phyloP scores from a whole-genome alignment of 2,113 vertebrate species.

The Thunnus thynnus region DNA sequence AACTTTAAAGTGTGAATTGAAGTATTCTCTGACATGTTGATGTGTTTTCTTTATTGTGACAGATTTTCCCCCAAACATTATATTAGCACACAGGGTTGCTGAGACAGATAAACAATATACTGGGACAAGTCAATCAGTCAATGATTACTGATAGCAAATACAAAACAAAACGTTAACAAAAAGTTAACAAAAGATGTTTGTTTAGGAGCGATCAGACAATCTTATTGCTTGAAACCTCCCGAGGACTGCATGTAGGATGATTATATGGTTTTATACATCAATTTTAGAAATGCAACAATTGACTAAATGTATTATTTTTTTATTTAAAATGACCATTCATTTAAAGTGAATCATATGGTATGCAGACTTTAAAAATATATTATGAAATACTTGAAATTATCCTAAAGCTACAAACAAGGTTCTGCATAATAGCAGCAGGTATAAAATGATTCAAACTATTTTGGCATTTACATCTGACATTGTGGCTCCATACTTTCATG shows the following conservation, averaged over 20 bases:
- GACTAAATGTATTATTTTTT: too few relatives aligned
- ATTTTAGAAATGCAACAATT: not conserved
- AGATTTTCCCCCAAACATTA: not conserved
- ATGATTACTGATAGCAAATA: not conserved
- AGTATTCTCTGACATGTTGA: not conserved
- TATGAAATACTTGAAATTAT: too few relatives aligned
- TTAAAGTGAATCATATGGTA: too few relatives aligned
- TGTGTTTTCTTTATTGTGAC: not conserved
- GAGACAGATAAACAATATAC: not conserved
- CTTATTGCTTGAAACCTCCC: not conserved
- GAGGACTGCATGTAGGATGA: not conserved
- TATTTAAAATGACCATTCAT: too few relatives aligned
- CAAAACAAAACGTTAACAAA: not conserved
- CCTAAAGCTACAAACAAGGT: too few relatives aligned
- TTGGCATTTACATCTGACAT: not conserved
- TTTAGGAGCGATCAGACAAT: not conserved
- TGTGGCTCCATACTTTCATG: too few relatives aligned
- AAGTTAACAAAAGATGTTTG: slow-evolving; percentile 31
- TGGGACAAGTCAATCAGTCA: not conserved
- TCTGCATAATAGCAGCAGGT: too few relatives aligned
- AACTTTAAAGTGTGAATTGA: slow-evolving; percentile 4
- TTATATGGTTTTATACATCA: not conserved
- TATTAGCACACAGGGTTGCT: not conserved
- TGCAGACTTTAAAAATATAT: too few relatives aligned
- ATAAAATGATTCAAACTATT: too few relatives aligned